A percentile compares a stretch with the other conserved stretches of the same genome.
Evolutionary conservation across 2,888 invertebrate species (phyloP).

Genomic region (Onchidella celtica): DNA sequence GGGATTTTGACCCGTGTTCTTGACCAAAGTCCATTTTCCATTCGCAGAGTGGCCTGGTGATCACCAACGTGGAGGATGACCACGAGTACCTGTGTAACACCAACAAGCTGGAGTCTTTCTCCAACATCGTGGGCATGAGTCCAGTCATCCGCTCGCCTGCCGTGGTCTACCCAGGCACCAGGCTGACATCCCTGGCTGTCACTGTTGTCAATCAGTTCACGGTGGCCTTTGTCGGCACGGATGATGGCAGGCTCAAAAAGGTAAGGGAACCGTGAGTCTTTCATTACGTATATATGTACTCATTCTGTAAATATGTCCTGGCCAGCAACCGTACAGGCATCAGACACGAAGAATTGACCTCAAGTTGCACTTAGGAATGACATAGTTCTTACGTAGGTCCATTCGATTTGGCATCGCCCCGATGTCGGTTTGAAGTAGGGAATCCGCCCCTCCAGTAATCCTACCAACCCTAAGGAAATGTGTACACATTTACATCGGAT

Average conservation of each 20-base stretch:
- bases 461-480: too few species aligned
- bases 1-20: not conserved
- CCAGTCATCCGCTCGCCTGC: slow-evolving; percentile 93
- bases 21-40: too few species aligned
- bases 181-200: slow-evolving; percentile 95
- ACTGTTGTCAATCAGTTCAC: slow-evolving; percentile 98
- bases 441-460: too few species aligned
- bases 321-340: too few species aligned
- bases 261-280: slow-evolving; percentile 73
- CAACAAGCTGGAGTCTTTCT: slow-evolving; percentile 61
- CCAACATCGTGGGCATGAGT: slow-evolving; percentile 90
- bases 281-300: not conserved
- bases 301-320: too few species aligned
- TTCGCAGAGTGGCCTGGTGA: slow-evolving; percentile 62
- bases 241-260: slow-evolving; percentile 95
- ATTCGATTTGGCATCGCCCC: too few species aligned
- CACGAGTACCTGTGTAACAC: slow-evolving; percentile 67
- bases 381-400: too few species aligned
- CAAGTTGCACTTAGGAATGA: too few species aligned
- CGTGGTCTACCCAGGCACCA: slow-evolving; percentile 87
- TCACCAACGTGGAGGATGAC: slow-evolving; percentile 58
- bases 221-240: slow-evolving; percentile 97
- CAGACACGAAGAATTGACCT: too few species aligned
- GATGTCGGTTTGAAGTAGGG: too few species aligned
- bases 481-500: too few species aligned